A percentile compares a stretch with the other conserved stretches of the same genome.
Conservation (phyloP, 2,888 invertebrate species). For the Drosophila yooni region DNA sequence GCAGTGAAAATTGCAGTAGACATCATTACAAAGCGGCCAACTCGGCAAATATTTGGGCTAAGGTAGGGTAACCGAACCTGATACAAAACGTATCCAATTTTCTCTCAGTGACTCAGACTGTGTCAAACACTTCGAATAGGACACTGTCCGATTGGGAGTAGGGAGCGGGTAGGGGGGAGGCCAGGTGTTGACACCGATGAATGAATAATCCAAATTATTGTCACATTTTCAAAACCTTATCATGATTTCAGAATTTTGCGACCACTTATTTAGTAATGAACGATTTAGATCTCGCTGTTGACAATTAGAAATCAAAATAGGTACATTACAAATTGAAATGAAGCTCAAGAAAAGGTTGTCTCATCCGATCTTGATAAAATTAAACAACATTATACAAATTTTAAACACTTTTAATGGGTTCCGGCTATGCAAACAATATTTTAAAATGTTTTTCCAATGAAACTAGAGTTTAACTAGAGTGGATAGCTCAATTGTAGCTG, state of each 20-base stretch:
- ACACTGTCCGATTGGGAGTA: neutral
- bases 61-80: slow-evolving; percentile 20
- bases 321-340: neutral
- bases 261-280: neutral
- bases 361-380: neutral
- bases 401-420: neutral
- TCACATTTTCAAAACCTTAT: no score
- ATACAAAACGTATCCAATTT: slow-evolving; percentile 44
- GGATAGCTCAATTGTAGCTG: neutral
- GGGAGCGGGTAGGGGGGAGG: no score
- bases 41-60: slow-evolving; percentile 18
- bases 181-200: neutral
- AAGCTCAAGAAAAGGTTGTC: no score
- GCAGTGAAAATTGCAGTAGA: slow-evolving; percentile 39
- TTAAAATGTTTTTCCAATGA: neutral
- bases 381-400: neutral
- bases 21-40: slow-evolving; percentile 26
- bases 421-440: neutral
- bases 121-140: neutral
- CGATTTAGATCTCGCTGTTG: neutral
- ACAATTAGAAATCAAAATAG: neutral
- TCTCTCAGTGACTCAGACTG: slow-evolving; percentile 48
- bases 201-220: neutral
- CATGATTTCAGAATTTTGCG: neutral
- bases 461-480: no score